phyloP scores from a whole-genome alignment of 2,113 vertebrate genomes.

The Ophthalmotilapia sp. region DNA sequence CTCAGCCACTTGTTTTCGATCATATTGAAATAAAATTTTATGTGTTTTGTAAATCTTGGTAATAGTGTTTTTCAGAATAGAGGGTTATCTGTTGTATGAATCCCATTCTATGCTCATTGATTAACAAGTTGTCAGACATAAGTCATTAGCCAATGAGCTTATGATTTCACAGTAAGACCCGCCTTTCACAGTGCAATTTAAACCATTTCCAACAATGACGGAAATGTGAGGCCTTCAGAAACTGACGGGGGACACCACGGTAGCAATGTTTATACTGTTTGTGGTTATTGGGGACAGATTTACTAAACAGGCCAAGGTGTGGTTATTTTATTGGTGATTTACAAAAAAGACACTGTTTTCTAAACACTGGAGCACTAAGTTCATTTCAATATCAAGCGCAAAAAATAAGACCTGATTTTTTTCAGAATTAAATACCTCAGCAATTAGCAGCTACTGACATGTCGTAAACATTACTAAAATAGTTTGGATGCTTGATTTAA shows the following conservation, averaged over 20 bases:
- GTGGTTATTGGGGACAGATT: background rate
- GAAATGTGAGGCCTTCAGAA: background rate
- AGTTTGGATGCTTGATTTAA: background rate
- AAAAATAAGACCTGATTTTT: background rate
- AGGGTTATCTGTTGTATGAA: background rate
- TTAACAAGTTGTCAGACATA: background rate
- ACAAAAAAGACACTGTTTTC: background rate
- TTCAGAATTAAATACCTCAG: background rate
- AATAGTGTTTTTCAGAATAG: background rate
- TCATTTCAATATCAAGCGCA: background rate
- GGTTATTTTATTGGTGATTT: background rate
- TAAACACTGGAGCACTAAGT: background rate
- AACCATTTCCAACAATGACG: background rate
- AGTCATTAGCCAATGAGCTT: background rate
- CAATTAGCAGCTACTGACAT: background rate
- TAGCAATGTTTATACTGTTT: background rate
- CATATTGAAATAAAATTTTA: background rate
- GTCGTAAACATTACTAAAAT: background rate
- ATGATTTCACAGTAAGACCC: background rate
- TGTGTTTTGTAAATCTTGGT: background rate
- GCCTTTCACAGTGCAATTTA: background rate
- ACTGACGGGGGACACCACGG: fast-evolving
- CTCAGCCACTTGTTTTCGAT: background rate
- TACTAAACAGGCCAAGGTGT: background rate
- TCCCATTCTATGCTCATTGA: background rate